Percentiles rank a stretch among this genome's conserved stretches.
These are phyloP conservation scores for Drosophila pseudotalamancana DNA, from an alignment of 2,888 invertebrate species.

Conservation along the genomic window DNA sequence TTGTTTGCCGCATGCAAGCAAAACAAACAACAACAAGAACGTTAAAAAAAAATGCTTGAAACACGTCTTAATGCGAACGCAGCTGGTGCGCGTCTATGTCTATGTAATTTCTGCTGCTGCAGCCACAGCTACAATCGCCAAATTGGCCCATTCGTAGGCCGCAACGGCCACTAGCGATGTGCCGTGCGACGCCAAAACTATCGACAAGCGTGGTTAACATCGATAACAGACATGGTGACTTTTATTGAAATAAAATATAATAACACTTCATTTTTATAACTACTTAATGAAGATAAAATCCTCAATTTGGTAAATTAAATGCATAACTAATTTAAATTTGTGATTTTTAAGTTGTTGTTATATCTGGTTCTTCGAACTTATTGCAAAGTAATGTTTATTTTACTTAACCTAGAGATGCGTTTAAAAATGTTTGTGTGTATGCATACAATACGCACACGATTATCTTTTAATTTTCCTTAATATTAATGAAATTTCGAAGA, in stretches of 20 bases:
- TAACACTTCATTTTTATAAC: too few species aligned
- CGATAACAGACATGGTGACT: constrained; percentile 3
- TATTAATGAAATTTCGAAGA: too few species aligned
- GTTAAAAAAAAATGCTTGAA: neutral
- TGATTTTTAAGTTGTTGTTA: too few species aligned
- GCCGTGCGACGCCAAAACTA: constrained; percentile 18
- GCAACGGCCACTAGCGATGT: constrained; percentile 39
- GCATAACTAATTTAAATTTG: too few species aligned
- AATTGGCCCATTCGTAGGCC: constrained; percentile 20
- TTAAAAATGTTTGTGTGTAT: too few species aligned
- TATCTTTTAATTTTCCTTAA: too few species aligned
- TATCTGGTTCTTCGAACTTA: too few species aligned
- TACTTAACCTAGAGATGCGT: too few species aligned
- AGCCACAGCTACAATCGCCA: constrained; percentile 33
- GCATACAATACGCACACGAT: too few species aligned
- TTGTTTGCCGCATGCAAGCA: constrained; percentile 36
- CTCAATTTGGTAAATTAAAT: too few species aligned
- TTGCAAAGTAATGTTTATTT: too few species aligned
- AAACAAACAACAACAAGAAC: constrained; percentile 13
- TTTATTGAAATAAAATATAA: neutral
- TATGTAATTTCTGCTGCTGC: constrained; percentile 39
- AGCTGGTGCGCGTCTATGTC: constrained; percentile 65
- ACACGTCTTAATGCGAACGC: constrained; percentile 69
- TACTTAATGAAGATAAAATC: neutral
- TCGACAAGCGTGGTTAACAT: constrained; percentile 12